These are phyloP conservation scores for Rhizomys pruinosus DNA, from an alignment of 2,113 vertebrate genomes.

Conservation along the genomic window DNA sequence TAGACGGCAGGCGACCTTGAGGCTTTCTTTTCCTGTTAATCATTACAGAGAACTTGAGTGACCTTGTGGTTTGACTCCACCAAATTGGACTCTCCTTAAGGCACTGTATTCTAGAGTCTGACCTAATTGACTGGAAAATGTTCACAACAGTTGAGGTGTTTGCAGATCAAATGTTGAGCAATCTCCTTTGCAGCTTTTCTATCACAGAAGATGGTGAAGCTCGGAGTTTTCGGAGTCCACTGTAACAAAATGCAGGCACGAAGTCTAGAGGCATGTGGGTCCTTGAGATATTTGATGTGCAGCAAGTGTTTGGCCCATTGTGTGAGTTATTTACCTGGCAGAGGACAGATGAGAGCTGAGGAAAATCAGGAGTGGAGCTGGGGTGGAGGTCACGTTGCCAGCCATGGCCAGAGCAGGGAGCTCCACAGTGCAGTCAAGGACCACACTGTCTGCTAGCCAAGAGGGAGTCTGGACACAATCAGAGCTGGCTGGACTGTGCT, in stretches of 20 bases:
- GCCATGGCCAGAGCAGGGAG: too few relatives aligned
- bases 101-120: not conserved
- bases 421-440: not conserved
- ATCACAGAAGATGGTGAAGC: not conserved
- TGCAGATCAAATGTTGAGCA: not conserved
- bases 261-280: not conserved
- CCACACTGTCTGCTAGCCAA: accelerated
- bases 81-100: not conserved
- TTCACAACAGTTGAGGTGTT: not conserved
- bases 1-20: not conserved
- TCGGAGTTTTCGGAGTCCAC: not conserved
- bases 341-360: not conserved
- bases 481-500: not conserved
- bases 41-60: not conserved
- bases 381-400: not conserved
- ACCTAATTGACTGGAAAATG: not conserved
- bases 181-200: not conserved
- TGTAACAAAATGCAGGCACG: not conserved
- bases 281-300: not conserved
- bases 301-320: not conserved
- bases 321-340: not conserved
- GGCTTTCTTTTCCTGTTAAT: not conserved
- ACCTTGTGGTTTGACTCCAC: not conserved
- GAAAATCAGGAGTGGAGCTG: not conserved
- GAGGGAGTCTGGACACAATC: not conserved